A percentile compares a stretch with the other conserved stretches of the same genome.
Evolutionary conservation across 2,797 vertebrate genomes (phyloP).

Genomic region (Platyrinchus mystaceus): DNA sequence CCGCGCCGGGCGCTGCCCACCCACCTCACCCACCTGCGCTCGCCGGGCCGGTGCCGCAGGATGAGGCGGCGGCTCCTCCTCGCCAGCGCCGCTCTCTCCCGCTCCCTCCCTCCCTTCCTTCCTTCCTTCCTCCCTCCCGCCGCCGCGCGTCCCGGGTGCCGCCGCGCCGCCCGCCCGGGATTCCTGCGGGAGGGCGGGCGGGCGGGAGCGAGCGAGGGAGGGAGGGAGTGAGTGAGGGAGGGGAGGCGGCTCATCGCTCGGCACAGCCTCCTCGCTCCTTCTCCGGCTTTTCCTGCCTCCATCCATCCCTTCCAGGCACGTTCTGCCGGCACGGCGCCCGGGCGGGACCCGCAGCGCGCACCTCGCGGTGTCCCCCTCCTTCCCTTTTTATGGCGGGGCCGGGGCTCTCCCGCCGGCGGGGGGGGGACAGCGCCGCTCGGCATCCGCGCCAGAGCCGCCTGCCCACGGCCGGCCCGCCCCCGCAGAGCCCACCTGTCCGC

Average conservation of each 20-base stretch:
- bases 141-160: not conserved
- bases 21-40: slow-evolving; percentile 44
- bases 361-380: not conserved
- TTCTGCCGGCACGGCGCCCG: not conserved
- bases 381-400: slow-evolving; percentile 35
- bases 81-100: not conserved
- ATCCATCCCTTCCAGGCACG: not conserved
- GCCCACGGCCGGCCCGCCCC: not conserved
- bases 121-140: not conserved
- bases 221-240: not conserved
- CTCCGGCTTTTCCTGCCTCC: not conserved
- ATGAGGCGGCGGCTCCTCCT: slow-evolving; percentile 5
- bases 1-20: not conserved
- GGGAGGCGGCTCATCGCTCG: not conserved
- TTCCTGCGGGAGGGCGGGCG: slow-evolving; percentile 19
- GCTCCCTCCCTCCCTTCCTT: not conserved
- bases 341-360: not conserved
- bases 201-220: not conserved
- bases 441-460: not conserved
- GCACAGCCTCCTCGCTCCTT: not conserved
- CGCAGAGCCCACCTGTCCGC: slow-evolving; percentile 44
- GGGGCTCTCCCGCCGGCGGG: not conserved
- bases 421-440: not conserved
- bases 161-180: slow-evolving; percentile 23
- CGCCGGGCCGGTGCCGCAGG: slow-evolving; percentile 44